Base-by-base conservation (phyloP, 2,113 vertebrate genomes). In the Nestor notabilis region DNA sequence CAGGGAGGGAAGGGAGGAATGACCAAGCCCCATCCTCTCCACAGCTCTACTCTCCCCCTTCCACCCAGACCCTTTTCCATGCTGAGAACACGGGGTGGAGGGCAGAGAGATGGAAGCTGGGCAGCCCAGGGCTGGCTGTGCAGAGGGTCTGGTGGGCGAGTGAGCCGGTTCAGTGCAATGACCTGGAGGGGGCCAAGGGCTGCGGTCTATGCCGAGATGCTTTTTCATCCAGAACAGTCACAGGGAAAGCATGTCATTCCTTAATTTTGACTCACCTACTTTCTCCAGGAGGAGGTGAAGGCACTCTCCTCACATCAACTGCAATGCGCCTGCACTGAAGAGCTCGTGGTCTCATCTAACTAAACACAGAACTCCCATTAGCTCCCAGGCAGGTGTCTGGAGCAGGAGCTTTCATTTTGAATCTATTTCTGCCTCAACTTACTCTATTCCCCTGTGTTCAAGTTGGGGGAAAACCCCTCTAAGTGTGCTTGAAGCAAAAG, bases 161-260 rank as follows among this genome's bases (percentile, higher is more conserved):
- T 9, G n/a, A 78, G 17, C 10, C n/a, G 33, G 20, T 3, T 39
- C 29, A 7, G 4, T 4, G n/a, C 63, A 41, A 10, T 0, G 0
- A 41, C 15, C 53, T 24, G 9, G 43, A 35, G 25, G 24, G 13
- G 12, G 15, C 24, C 37, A 33, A 39, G 31, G 35, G n/a, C 41
- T n/a, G 7, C 29, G 4, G 4, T 5, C 53, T 27, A 4, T 3
- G 17, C 41, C 29, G 5, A 10, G 19, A 29, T 27, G 43, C 33
- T 71, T 79, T 65, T 70, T 8, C 15, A 4, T 7, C 9, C 37
- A 1, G 5, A 63, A 37, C 3, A 64, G 11, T 15, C 13, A 47
- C 18, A 63, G 69, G 20, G 16, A 35, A 80, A 35, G 77, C 1
- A 6, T 64, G 68, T 52, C n/a, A n/a, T 3, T 27, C 23, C 17